phyloP scores from a whole-genome alignment of 2,797 vertebrate genomes.

The Pangasius sanitwongsei region DNA sequence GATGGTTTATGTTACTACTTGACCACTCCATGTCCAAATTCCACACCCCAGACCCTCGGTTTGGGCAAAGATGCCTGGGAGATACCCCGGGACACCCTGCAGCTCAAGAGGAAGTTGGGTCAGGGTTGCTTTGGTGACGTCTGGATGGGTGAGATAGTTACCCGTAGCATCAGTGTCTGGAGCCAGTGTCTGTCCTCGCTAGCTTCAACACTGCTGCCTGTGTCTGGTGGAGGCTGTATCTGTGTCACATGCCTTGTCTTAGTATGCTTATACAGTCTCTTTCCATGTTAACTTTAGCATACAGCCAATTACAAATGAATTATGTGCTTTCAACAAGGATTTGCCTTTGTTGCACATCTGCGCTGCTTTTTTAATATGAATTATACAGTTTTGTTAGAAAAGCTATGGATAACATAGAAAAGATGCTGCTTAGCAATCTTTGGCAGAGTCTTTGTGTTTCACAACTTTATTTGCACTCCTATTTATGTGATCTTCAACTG shows the following conservation, averaged over 20 bases:
- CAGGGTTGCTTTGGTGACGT: conserved; percentile 97
- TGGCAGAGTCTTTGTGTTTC: not conserved
- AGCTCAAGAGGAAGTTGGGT: conserved; percentile 84
- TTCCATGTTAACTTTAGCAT: conserved; percentile 5
- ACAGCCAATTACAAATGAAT: not conserved
- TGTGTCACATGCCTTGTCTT: conserved; percentile 10
- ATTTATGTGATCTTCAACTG: not conserved
- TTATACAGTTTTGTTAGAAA: not conserved
- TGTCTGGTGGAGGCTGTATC: conserved; percentile 24
- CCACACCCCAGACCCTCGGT: conserved; percentile 90
- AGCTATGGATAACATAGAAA: not conserved
- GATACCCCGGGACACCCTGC: conserved; percentile 82
- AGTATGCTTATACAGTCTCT: conserved; percentile 30
- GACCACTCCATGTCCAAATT: conserved; percentile 77
- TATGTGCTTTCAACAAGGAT: conserved; percentile 14
- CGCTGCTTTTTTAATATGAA: not conserved
- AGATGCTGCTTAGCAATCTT: not conserved
- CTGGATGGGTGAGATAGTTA: conserved; percentile 88
- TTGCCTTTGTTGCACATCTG: not conserved
- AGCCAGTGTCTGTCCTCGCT: conserved; percentile 42
- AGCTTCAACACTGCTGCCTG: conserved; percentile 23
- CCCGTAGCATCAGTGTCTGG: conserved; percentile 34
- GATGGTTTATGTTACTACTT: conserved; percentile 93
- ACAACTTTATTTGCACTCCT: not conserved
- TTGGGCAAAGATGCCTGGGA: conserved; percentile 96